Evolutionary conservation across 2,113 vertebrate species (phyloP), one percentile per base, ranked within the genome.

Genomic region (Sebastes schlegelii): DNA sequence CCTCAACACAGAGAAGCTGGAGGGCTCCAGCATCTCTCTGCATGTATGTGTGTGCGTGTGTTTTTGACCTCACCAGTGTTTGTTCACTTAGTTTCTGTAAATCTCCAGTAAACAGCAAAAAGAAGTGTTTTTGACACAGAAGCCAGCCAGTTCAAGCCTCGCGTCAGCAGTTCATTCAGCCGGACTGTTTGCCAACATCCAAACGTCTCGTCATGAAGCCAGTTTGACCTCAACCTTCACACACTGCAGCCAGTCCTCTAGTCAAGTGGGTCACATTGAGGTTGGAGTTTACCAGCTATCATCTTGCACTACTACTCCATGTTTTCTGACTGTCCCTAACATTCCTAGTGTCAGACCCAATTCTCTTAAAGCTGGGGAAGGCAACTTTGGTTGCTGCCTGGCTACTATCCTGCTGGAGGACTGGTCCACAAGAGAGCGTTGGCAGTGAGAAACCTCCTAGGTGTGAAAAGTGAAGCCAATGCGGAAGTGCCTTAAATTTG

Each of bases 11-110:
- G 26, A 61, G 10, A 76, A 46, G 65, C 77, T 61, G 45, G n/a
- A 34, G 62, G 19, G 45, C 67, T 67, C 34, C 16, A 49, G 26
- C 40, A 23, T 46, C 54, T 69, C 16, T 54, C 17, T 69, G 49
- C 4, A 13, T 76, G 76, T 74, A 2, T 55, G 21, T 23, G 40
- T 42, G 11, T 21, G 64, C 61, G 23, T 69, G 57, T 72, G 19
- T 58, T 13, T 61, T 14, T 79, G 61, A 61, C 72, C 62, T 60
- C 34, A 72, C 21, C 16, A 6, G 14, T 52, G 71, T 63, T 77
- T 68, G 23, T 66, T 74, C 77, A 52, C 58, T 74, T 70, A 40
- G 48, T 81, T 52, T 52, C 21, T 64, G 54, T 11, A 45, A 70
- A 64, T 40, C 51, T 82, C 61, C 12, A 9, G 21, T 26, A 74